These are phyloP conservation scores for Euproctis similis DNA, from an alignment of 2,888 invertebrate genomes.

Conservation along the genomic window DNA sequence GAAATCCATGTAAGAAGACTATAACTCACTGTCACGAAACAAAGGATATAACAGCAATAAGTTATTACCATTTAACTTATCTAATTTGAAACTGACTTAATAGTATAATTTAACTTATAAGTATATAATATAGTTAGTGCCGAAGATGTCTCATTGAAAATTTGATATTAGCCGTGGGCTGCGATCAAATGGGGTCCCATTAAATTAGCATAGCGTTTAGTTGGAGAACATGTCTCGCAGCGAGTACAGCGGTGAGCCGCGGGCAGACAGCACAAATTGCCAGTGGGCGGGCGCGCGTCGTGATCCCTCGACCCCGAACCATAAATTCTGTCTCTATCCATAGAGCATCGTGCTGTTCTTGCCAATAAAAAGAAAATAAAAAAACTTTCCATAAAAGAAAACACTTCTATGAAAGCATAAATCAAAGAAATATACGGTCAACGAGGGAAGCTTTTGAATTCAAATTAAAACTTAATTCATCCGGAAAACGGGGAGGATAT, in stretches of 20 bases:
- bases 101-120: too few species aligned
- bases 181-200: conserved; percentile 67
- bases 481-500: conserved; percentile 65
- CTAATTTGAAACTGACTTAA: too few species aligned
- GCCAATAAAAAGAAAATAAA: conserved; percentile 19
- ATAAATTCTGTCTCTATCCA: conserved; percentile 61
- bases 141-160: conserved; percentile 65
- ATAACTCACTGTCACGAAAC: too few species aligned
- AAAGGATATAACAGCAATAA: too few species aligned
- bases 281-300: conserved; percentile 60
- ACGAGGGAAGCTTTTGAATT: conserved; percentile 42
- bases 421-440: conserved; percentile 20
- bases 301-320: conserved; percentile 60
- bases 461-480: conserved; percentile 66
- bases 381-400: too few species aligned
- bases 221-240: conserved; percentile 54
- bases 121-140: conserved; percentile 54
- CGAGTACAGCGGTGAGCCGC: conserved; percentile 41
- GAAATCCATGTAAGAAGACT: too few species aligned
- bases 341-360: conserved; percentile 26
- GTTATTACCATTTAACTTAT: too few species aligned
- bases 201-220: conserved; percentile 73
- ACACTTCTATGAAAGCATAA: conserved; percentile 16
- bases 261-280: conserved; percentile 60
- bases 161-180: conserved; percentile 65